Base-by-base conservation (phyloP, 2,888 invertebrate genomes). In the Cerceris ruficornis region DNA sequence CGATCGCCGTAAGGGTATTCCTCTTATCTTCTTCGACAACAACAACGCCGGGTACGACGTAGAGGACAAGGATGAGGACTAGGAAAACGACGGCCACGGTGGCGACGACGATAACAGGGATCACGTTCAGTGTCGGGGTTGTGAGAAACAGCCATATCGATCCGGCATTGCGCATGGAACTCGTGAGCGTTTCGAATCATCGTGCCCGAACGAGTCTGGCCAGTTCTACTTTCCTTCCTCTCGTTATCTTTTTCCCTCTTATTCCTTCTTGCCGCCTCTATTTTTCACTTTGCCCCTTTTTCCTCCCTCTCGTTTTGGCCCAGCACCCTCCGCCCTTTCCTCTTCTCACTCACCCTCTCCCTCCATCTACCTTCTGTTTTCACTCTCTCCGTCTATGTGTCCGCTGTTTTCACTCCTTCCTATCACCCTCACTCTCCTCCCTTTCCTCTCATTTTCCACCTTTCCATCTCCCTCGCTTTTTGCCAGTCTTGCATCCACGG, bases 141-240 rank as follows among this genome's bases (percentile, higher is more conserved):
- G 76, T 66, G 86, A 81, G 85, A 81, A 85, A 81, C 83, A 78
- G 74, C 72, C 72, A 75, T 85, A 84, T 84, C 81, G 86, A 84
- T 84, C 86, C 64, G 70, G 14, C 77, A 78, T 83, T 78, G 78
- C 84, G 83, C 83, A 77, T 71, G 81, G 81, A 78, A 65, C 78
- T 68, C 57, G 68, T 54, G 69, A 73, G 59, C 67, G 69, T 83
- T 80, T 77, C 83, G 75, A 84, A 85, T 84, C 70, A 83, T 85
- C 80, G 72, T 60, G 71, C 64, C 77, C 64, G 80, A 73, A 64
- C 70, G 64, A 71, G 50, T 62, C 69, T 57, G 62, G 49, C 54
- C 66, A n/a, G 58, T 42, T 70, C 70, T 68, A 28, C 43, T 64
- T 49, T 59, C 49, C 62, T 42, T 49, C 15, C 15, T 49, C 11